Evolutionary conservation across 1,140 invertebrate genomes (phyloP).

Genomic region (Zaprionus africanus): DNA sequence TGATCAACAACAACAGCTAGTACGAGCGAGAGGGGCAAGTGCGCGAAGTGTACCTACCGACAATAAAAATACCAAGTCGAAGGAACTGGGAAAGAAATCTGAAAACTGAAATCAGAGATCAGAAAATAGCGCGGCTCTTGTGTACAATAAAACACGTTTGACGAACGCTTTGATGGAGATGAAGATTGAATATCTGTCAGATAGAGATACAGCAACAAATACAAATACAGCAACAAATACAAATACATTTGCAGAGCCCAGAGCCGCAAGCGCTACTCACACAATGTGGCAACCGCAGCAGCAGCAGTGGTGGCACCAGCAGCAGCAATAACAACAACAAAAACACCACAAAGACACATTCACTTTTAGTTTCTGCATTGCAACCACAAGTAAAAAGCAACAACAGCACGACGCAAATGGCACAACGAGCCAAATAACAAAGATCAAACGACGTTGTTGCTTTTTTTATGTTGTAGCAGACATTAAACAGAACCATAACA

Average conservation of each 20-base stretch:
- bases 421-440: conserved; percentile 70
- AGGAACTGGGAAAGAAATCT: conserved; percentile 42
- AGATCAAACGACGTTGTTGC: conserved; percentile 56
- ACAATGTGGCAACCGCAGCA: conserved; percentile 42
- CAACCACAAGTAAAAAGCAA: conserved; percentile 51
- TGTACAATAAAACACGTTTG: conserved; percentile 75
- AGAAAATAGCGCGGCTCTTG: conserved; percentile 63
- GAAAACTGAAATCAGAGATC: conserved; percentile 29
- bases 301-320: not conserved
- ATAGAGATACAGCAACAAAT: conserved; percentile 34
- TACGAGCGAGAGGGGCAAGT: conserved; percentile 31
- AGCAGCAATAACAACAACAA: conserved; percentile 3
- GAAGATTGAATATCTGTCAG: conserved; percentile 80
- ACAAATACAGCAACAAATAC: conserved; percentile 15
- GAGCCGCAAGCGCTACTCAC: conserved; percentile 20
- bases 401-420: conserved; percentile 42
- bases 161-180: conserved; percentile 75
- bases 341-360: conserved; percentile 49
- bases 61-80: conserved; percentile 38
- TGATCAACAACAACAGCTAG: conserved; percentile 21
- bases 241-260: conserved; percentile 7
- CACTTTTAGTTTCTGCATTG: conserved; percentile 74
- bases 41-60: conserved; percentile 26
- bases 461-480: conserved; percentile 1
- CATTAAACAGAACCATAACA: conserved; percentile 18